phyloP scores from a whole-genome alignment of 1,140 invertebrate species.

The Rhopalosiphum maidis region DNA sequence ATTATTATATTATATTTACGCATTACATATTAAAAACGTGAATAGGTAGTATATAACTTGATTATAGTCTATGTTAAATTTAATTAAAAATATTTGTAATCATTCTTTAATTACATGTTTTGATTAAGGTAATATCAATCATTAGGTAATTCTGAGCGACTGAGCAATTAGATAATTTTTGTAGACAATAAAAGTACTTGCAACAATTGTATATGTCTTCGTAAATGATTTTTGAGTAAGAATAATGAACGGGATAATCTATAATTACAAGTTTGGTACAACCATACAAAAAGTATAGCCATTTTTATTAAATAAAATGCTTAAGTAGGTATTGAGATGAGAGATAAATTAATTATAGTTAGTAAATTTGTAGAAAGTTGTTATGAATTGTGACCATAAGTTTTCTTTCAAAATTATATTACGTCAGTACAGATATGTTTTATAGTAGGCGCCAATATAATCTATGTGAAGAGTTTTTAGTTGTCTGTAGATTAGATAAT shows the following conservation, averaged over 20 bases:
- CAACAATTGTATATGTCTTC: background rate
- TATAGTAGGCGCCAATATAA: conserved; percentile 16
- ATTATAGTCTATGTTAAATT: background rate
- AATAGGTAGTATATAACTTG: background rate
- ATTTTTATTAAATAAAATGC: background rate
- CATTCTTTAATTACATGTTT: background rate
- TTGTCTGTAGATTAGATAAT: conserved; percentile 33
- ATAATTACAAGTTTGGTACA: background rate
- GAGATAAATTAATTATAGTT: background rate
- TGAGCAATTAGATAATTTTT: background rate
- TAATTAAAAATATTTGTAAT: background rate
- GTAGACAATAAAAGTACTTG: background rate
- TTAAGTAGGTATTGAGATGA: background rate
- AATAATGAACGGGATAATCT: background rate
- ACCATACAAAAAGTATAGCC: background rate
- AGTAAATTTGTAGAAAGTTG: background rate
- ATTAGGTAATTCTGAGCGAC: background rate
- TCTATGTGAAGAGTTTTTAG: conserved; percentile 17
- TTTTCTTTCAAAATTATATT: background rate
- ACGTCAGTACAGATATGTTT: background rate
- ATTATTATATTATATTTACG: background rate
- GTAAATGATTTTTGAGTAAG: background rate
- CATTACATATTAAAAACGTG: background rate
- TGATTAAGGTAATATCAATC: background rate
- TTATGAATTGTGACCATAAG: background rate